These are phyloP conservation scores for Mylabris phalerata DNA, from an alignment of 1,140 invertebrate species.

Conservation along the genomic window DNA sequence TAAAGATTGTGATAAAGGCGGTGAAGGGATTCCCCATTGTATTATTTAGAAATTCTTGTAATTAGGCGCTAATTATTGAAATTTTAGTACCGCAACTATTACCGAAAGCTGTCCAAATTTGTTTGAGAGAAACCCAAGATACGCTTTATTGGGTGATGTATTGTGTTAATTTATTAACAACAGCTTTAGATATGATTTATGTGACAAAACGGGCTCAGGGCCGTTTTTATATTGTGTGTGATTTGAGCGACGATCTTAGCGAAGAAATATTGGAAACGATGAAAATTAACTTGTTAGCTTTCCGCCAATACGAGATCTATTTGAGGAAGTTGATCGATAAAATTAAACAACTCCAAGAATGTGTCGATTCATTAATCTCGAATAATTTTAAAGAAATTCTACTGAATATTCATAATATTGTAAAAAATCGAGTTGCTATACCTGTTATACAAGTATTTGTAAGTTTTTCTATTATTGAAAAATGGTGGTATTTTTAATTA, in stretches of 20 bases:
- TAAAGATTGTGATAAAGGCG: slow-evolving; percentile 56
- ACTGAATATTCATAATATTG: slow-evolving; percentile 47
- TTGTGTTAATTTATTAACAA: slow-evolving; percentile 54
- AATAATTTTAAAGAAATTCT: no score
- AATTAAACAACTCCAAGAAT: slow-evolving; percentile 46
- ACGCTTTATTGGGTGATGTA: slow-evolving; percentile 51
- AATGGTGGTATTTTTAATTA: neutral
- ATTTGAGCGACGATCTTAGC: slow-evolving; percentile 21
- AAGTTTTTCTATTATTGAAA: slow-evolving; percentile 33
- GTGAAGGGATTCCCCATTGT: slow-evolving; percentile 60
- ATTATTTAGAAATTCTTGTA: slow-evolving; percentile 29
- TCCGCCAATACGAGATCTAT: slow-evolving; percentile 56
- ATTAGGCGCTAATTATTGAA: neutral
- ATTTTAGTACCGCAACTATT: slow-evolving; percentile 53
- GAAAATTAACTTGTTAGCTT: slow-evolving; percentile 49
- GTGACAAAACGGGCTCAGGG: slow-evolving; percentile 30
- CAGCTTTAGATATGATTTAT: slow-evolving; percentile 46
- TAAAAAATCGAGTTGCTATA: slow-evolving; percentile 54
- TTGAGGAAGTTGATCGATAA: slow-evolving; percentile 51
- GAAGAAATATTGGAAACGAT: slow-evolving; percentile 43
- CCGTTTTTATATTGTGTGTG: slow-evolving; percentile 4
- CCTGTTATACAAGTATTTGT: slow-evolving; percentile 57
- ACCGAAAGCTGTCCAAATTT: slow-evolving; percentile 50
- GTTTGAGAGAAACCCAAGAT: slow-evolving; percentile 46
- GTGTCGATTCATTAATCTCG: slow-evolving; percentile 38